These are phyloP conservation scores for Rhagoletis pomonella DNA, from an alignment of 1,140 invertebrate species.

Conservation along the genomic window DNA sequence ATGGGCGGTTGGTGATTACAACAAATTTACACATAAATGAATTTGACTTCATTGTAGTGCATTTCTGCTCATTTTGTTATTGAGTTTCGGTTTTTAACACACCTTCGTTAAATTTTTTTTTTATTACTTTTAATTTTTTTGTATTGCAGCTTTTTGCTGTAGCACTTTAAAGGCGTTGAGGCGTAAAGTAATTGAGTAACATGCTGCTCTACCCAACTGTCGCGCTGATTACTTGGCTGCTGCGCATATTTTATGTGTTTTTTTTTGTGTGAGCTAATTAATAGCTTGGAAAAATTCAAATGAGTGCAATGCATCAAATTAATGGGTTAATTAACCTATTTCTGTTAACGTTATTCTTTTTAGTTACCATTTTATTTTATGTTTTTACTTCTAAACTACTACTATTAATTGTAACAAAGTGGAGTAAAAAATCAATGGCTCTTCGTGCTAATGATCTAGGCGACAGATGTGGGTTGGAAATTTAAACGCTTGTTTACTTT, in stretches of 20 bases:
- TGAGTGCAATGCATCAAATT: not conserved
- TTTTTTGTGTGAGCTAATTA: not conserved
- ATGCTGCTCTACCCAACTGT: not conserved
- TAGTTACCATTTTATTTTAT: not conserved
- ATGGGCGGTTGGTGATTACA: too few relatives aligned
- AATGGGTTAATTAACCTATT: conserved; percentile 33
- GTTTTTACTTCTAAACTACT: not conserved
- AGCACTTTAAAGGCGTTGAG: not conserved
- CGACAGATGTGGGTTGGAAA: not conserved
- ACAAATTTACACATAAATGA: not conserved
- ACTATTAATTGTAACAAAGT: not conserved
- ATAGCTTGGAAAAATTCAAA: not conserved
- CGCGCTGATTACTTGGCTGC: not conserved
- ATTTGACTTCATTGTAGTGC: not conserved
- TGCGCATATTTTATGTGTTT: not conserved
- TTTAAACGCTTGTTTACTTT: too few relatives aligned
- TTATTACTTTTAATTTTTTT: not conserved
- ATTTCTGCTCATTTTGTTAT: not conserved
- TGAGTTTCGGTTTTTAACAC: not conserved
- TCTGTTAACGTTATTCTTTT: not conserved
- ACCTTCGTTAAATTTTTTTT: not conserved
- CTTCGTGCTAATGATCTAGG: not conserved
- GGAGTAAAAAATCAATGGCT: not conserved
- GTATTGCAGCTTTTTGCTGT: not conserved
- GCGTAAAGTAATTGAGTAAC: not conserved